Conservation (phyloP, 2,888 invertebrate genomes). For the Clitarchus hookeri region DNA sequence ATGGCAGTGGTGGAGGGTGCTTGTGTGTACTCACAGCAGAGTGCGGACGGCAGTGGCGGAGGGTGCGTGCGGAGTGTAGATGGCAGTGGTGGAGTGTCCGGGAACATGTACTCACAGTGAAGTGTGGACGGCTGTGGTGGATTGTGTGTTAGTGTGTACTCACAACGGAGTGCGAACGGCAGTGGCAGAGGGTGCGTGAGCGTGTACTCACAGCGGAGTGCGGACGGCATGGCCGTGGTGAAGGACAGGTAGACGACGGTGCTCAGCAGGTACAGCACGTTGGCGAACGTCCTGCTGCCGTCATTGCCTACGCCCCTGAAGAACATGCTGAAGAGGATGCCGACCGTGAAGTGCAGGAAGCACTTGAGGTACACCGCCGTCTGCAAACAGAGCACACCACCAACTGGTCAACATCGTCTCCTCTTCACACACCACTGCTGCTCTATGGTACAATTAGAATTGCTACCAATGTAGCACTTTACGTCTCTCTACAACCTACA, state of each 20-base stretch:
- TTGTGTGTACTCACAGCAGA: no score
- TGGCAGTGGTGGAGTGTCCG: no score
- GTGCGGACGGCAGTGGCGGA: no score
- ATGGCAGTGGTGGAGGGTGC: no score
- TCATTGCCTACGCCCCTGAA: constrained; percentile 70
- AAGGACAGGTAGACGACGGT: constrained; percentile 73
- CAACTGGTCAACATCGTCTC: background rate
- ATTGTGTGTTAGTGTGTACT: constrained; percentile 50
- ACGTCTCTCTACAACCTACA: no score
- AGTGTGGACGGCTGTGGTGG: no score
- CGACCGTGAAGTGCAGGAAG: constrained; percentile 68
- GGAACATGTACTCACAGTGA: no score
- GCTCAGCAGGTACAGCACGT: constrained; percentile 70
- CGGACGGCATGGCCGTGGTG: constrained; percentile 81
- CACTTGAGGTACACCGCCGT: constrained; percentile 75
- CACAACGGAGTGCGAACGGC: constrained; percentile 72
- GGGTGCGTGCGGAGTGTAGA: no score
- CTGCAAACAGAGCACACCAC: constrained; percentile 55
- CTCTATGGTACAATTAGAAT: no score
- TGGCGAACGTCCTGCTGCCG: constrained; percentile 72
- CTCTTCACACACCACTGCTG: no score
- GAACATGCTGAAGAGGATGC: constrained; percentile 69
- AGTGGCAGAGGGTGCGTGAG: background rate
- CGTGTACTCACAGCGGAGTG: constrained; percentile 72
- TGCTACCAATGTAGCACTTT: no score